phyloP scores from a whole-genome alignment of 2,113 vertebrate species.

The Mugil cephalus region DNA sequence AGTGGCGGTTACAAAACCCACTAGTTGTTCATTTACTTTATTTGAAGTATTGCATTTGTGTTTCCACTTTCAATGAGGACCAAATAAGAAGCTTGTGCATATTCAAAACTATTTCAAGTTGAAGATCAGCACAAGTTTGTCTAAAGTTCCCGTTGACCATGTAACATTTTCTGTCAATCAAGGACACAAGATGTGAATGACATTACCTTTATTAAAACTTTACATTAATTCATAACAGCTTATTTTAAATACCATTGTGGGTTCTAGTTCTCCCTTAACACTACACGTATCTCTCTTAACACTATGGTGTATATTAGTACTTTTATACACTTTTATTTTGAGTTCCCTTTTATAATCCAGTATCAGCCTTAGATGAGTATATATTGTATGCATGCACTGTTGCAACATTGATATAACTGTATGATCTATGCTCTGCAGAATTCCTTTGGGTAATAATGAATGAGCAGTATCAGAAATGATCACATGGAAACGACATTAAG shows the following conservation, averaged over 20 bases:
- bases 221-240: conserved; percentile 57
- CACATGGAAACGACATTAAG: conserved; percentile 21
- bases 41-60: not conserved
- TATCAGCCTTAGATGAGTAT: conserved; percentile 44
- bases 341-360: conserved; percentile 80
- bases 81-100: too few species aligned
- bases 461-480: conserved; percentile 16
- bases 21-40: not conserved
- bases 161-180: conserved; percentile 17
- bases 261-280: conserved; percentile 41
- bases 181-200: conserved; percentile 39
- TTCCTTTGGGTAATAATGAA: conserved; percentile 56
- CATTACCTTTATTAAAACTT: conserved; percentile 74
- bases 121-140: too few species aligned
- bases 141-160: not conserved
- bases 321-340: conserved; percentile 56
- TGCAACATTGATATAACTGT: conserved; percentile 46
- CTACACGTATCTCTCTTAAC: conserved; percentile 46
- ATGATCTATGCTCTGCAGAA: conserved; percentile 46
- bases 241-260: conserved; percentile 63
- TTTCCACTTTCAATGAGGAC: too few species aligned
- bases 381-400: conserved; percentile 34
- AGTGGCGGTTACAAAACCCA: too few species aligned
- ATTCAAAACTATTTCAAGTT: too few species aligned
- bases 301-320: conserved; percentile 68